Base-by-base conservation (phyloP, 2,888 invertebrate species). In the Hypomecis punctinalis region DNA sequence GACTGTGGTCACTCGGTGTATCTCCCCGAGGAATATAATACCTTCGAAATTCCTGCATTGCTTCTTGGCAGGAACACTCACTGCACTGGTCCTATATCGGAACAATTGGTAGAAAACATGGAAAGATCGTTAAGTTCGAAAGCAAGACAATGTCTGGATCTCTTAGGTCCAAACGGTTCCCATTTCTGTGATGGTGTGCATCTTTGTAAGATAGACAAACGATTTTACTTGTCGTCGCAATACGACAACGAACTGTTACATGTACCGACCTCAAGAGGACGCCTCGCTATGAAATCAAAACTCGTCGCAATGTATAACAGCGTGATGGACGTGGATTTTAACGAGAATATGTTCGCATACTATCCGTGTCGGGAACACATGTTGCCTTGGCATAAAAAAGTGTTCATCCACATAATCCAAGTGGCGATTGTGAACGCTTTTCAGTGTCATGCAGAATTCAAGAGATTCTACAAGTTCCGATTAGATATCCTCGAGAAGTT, bases 401-500 rank as follows among this genome's bases (percentile, higher is more conserved):
- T 59, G 33, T 58, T 63, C 23, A 45, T 63, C 6, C 63, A 63
- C 39, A 35, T 63, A 37, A 35, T 63, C 8, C 58, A 63, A 6
- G n/a, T 45, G 33, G 37, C 37, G 0, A 4, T 58, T 5, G 3
- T 23, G 11, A 63, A 63, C 54, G 49, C 63, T 11, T 59, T 33
- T n/a, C 35, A 63, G 33, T 43, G 51, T n/a, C 6, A 37, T 51
- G 6, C 3, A 4, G 23, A 47, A 39, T 0, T 11, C 11, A 8
- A 33, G 10, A 35, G 13, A 39, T 57, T 57, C 5, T 57, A 56
- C 23, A 13, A 52, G 33, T 62, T 62, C 7, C 49, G 62, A 10
- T 35, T 62, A 7, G 10, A 52, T 1, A 11, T 62, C 6, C 46
- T 62, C 11, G 51, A 57, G n/a, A 47, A 45, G n/a, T 42, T 62